Base-by-base conservation (phyloP, 2,888 invertebrate species). In the Disparrhopalites patrizii region DNA sequence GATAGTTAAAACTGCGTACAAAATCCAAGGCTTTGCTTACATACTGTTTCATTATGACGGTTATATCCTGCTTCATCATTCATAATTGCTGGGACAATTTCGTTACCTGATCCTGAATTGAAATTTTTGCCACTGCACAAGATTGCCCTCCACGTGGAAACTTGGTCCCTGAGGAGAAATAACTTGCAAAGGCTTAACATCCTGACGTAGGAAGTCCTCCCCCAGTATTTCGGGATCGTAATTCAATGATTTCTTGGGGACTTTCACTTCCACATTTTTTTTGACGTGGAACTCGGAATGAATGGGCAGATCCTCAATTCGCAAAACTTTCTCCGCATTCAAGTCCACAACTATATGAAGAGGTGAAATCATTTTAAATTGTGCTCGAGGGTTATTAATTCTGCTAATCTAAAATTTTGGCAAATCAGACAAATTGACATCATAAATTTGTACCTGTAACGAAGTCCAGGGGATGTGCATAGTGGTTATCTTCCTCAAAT, bases 101-200 rank as follows among this genome's bases (percentile, higher is more conserved):
- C n/a, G 18, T 57, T 62, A 71, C 70, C 72, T 68, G n/a, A 73
- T 60, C 10, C 74, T 40, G 40, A 74, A 68, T 23, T 68, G 60
- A 57, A 70, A 74, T 43, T 74, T 74, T 65, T 74, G 72, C 74
- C 74, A 74, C 3, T 43, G 13, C 1, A 74, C 60, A 13, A 56
- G 55, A 51, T 71, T 71, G 3, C 73, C 73, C 47, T 69, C 60
- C 5, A 75, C 67, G 36, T 60, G 52, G 40, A 72, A 75, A 51
- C 72, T 73, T 20, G 73, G 70, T 4, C 75, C 75, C 33, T 72
- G 65, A 0, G 75, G 73, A 27, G 68, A 69, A 20, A 57, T 28
- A 1, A 71, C 62, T 15, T 71, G 65, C 0, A 73, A 28, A 0
- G 71, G 72, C 60, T 73, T 75, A 18, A 73, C 40, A 52, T 70